These are phyloP conservation scores for Collichthys lucidus DNA, from an alignment of 2,113 vertebrate genomes.

Conservation along the genomic window DNA sequence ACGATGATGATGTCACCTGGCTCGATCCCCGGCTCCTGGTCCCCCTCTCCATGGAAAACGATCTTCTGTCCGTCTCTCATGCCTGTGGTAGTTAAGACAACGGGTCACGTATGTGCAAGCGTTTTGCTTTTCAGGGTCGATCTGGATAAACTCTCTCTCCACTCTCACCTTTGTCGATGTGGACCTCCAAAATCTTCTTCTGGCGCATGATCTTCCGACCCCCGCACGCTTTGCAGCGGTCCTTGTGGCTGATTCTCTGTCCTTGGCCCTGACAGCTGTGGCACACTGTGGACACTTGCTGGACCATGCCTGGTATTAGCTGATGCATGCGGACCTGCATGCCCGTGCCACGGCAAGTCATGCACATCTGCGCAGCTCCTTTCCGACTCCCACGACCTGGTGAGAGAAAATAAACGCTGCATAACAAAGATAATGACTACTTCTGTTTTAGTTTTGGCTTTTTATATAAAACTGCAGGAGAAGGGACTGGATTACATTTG, in stretches of 20 bases:
- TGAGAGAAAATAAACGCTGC: conserved; percentile 12
- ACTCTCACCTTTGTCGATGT: conserved; percentile 95
- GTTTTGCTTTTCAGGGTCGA: background rate
- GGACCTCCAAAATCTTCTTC: conserved; percentile 97
- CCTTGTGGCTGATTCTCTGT: conserved; percentile 93
- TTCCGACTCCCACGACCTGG: conserved; percentile 95
- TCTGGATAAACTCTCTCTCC: background rate
- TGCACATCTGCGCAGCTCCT: conserved; percentile 94
- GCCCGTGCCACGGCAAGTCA: conserved; percentile 93
- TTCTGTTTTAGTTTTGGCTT: conserved; percentile 1
- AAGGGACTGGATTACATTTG: background rate
- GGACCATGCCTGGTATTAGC: conserved; percentile 94
- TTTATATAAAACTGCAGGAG: background rate
- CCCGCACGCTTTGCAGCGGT: conserved; percentile 93
- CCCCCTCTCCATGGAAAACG: conserved; percentile 96
- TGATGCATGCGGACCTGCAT: conserved; percentile 96
- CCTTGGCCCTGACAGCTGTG: conserved; percentile 94
- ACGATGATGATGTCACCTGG: conserved; percentile 97
- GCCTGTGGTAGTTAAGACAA: conserved; percentile 78
- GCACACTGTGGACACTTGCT: conserved; percentile 95
- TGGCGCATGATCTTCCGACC: conserved; percentile 95
- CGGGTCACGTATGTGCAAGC: background rate
- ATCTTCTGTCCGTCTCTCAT: conserved; percentile 99
- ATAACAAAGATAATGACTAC: background rate
- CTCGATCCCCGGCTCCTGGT: conserved; percentile 96